phyloP scores from a whole-genome alignment of 2,888 invertebrate genomes.

The Tortricodes alternella region DNA sequence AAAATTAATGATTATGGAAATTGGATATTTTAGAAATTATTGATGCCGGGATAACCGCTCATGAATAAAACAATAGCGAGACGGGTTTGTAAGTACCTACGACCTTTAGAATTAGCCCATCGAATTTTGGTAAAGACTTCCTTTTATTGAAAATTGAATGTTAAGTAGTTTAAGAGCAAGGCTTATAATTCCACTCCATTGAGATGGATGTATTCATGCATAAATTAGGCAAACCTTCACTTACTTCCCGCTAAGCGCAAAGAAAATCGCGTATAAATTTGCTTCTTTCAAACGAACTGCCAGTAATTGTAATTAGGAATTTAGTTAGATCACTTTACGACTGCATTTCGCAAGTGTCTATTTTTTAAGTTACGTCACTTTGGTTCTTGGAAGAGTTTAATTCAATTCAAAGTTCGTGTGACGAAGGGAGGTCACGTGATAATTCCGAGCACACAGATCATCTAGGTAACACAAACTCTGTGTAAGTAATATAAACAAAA shows the following conservation, averaged over 20 bases:
- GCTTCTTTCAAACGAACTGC: too few species aligned
- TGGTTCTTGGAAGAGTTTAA: background rate
- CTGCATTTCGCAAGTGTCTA: too few species aligned
- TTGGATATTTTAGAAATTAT: background rate
- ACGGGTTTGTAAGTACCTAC: too few species aligned
- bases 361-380: background rate
- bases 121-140: too few species aligned
- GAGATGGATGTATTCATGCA: background rate
- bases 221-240: background rate
- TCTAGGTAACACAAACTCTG: too few species aligned
- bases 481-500: slow-evolving; percentile 15
- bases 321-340: too few species aligned
- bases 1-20: slow-evolving; percentile 4
- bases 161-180: too few species aligned
- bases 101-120: too few species aligned
- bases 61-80: background rate
- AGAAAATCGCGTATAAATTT: slow-evolving; percentile 9
- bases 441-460: slow-evolving; percentile 22
- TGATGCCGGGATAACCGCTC: background rate
- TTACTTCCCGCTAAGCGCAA: slow-evolving; percentile 1
- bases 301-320: too few species aligned
- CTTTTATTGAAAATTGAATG: too few species aligned
- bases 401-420: slow-evolving; percentile 5
- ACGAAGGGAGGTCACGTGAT: slow-evolving; percentile 17
- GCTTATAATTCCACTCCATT: too few species aligned